Base-by-base conservation (phyloP, 2,113 vertebrate genomes). In the Columba janthina region DNA sequence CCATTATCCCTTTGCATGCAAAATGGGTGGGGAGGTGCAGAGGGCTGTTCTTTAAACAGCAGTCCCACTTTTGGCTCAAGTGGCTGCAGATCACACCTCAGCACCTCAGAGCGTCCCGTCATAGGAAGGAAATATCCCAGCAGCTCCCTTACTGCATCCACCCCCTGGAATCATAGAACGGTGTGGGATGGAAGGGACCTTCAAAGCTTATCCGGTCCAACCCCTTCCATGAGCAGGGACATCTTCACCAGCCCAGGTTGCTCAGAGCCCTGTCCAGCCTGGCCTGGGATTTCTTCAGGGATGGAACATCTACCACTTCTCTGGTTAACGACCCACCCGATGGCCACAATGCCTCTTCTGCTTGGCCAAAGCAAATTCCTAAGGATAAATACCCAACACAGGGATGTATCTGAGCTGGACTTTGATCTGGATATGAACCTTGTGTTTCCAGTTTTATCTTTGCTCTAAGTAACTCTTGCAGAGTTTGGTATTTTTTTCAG, bases 1-100 rank as follows among this genome's bases (percentile, higher is more conserved):
- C 6, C 0, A 0, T 4, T 34, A 12, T 21, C 4, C 6, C 67
- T 57, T 31, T 24, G 7, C 6, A 3, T 9, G 22, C 25, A 64
- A 42, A 74, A 9, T 9, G 25, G 6, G 15, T 21, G 29, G 11
- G 15, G 29, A 6, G 13, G 14, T 21, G 26, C n/a, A 44, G 9
- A 44, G 11, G 10, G 42, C 4, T 61, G 22, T 8, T 53, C 15
- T 57, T 32, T 10, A 17, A 36, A 60, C 3, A 18, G 2, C 22
- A 40, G 20, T 38, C 3, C 32, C 15, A 15, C 31, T 26, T 79
- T 32, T 31, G n/a, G 11, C 4, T 51, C 44, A 5, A 56, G 46
- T 34, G 14, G 9, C 17, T 42, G 17, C 44, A 85, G 5, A 51
- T 1, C 20, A 21, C 29, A 36, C 26, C 32, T 6, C n/a, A 26